Evolutionary conservation across 2,888 invertebrate species (phyloP).

Genomic region (Caprella mutica): DNA sequence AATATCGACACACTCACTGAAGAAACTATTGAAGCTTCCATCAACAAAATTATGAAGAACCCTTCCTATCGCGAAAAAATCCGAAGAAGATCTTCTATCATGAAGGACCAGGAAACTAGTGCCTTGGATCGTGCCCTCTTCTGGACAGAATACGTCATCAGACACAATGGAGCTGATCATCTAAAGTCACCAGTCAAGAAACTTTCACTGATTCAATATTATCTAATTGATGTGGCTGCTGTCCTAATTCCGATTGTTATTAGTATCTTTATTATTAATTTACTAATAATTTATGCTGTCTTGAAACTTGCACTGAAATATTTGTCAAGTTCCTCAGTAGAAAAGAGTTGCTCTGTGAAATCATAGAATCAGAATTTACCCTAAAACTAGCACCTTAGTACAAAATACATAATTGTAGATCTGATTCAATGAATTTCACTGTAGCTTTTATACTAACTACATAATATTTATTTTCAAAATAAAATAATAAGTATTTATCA

Average conservation of each 20-base stretch:
- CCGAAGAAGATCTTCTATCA: conserved; percentile 17
- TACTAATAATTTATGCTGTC: too few species aligned
- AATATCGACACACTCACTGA: conserved; percentile 19
- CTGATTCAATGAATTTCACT: too few species aligned
- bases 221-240: conserved; percentile 5
- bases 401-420: too few species aligned
- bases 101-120: conserved; percentile 64
- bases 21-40: conserved; percentile 17
- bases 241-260: neutral
- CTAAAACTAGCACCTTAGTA: too few species aligned
- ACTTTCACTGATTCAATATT: conserved; percentile 2
- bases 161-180: conserved; percentile 45
- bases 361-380: too few species aligned
- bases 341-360: too few species aligned
- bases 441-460: too few species aligned
- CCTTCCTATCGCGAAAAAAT: conserved; percentile 14
- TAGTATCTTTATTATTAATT: neutral
- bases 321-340: too few species aligned
- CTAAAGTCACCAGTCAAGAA: neutral
- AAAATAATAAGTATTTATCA: too few species aligned
- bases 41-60: conserved; percentile 22
- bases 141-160: conserved; percentile 29
- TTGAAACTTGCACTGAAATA: too few species aligned
- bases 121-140: conserved; percentile 34
- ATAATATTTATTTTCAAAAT: too few species aligned